Evolutionary conservation across 2,888 invertebrate species (phyloP).

Genomic region (Julus scandinavius): DNA sequence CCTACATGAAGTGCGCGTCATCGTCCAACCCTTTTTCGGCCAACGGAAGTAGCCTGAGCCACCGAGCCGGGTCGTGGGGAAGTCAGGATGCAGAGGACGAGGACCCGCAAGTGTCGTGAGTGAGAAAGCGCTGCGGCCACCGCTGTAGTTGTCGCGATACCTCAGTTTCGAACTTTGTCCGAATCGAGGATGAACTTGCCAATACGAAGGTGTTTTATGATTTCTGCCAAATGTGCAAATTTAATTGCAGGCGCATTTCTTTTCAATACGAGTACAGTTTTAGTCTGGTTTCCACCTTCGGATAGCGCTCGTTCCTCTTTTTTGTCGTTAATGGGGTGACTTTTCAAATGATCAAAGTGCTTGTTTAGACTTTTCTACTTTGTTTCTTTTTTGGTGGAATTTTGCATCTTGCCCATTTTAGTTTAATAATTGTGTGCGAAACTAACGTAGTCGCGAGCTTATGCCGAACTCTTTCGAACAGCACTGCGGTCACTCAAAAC

Average conservation of each 20-base stretch:
- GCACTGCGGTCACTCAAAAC: not conserved
- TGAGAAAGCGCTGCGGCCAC: not conserved
- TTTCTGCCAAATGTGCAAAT: constrained; percentile 23
- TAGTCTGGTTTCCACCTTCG: constrained; percentile 8
- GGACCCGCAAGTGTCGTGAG: constrained; percentile 42
- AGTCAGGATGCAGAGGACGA: constrained; percentile 49
- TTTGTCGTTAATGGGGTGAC: not conserved
- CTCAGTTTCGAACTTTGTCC: not conserved
- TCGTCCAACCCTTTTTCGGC: not conserved
- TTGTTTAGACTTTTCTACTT: too few species aligned
- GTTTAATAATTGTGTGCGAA: too few species aligned
- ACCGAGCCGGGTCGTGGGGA: constrained; percentile 30
- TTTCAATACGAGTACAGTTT: not conserved
- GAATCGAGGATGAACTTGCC: not conserved
- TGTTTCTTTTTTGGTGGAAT: not conserved
- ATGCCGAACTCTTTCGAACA: too few species aligned
- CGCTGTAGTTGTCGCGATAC: not conserved
- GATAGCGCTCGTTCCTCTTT: not conserved
- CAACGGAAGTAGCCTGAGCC: not conserved
- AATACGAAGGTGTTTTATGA: not conserved
- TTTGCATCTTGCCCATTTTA: too few species aligned
- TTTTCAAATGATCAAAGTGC: not conserved
- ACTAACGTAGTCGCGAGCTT: too few species aligned
- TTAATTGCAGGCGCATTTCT: not conserved
- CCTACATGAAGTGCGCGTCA: constrained; percentile 48